These are phyloP conservation scores for Uropetala carovei DNA, from an alignment of 2,888 invertebrate species.

Conservation along the genomic window DNA sequence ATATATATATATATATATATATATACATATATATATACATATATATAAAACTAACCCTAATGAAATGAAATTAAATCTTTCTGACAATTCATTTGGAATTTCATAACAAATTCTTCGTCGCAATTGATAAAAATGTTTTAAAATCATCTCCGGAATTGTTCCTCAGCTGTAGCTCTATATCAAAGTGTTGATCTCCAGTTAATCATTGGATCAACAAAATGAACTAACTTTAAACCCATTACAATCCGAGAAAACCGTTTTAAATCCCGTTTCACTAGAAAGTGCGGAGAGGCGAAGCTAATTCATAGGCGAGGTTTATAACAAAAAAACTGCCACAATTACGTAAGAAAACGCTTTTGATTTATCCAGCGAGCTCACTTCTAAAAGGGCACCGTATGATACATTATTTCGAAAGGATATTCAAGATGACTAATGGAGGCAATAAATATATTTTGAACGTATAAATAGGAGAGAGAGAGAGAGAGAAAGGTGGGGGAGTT, in stretches of 20 bases:
- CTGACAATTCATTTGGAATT: no score
- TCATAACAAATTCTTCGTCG: no score
- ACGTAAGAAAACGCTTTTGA: constrained; percentile 30
- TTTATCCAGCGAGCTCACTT: neutral
- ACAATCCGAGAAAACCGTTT: neutral
- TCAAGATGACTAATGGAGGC: constrained; percentile 38
- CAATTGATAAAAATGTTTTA: neutral
- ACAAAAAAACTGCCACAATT: constrained; percentile 23
- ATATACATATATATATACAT: no score
- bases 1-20: no score
- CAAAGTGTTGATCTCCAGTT: neutral
- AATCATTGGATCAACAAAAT: neutral
- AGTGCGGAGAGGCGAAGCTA: constrained; percentile 5
- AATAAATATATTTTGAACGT: constrained; percentile 54
- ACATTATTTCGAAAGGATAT: constrained; percentile 31
- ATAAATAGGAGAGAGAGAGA: neutral
- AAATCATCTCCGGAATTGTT: neutral
- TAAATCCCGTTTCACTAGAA: constrained; percentile 33
- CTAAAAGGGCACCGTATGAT: constrained; percentile 12
- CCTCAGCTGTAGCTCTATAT: neutral
- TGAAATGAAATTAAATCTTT: no score
- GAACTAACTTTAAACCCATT: constrained; percentile 8
- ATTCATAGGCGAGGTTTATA: neutral
- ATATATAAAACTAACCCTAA: no score
- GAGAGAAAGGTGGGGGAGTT: neutral